Conservation (phyloP, 2,113 vertebrate genomes). For the Neogale vison region DNA sequence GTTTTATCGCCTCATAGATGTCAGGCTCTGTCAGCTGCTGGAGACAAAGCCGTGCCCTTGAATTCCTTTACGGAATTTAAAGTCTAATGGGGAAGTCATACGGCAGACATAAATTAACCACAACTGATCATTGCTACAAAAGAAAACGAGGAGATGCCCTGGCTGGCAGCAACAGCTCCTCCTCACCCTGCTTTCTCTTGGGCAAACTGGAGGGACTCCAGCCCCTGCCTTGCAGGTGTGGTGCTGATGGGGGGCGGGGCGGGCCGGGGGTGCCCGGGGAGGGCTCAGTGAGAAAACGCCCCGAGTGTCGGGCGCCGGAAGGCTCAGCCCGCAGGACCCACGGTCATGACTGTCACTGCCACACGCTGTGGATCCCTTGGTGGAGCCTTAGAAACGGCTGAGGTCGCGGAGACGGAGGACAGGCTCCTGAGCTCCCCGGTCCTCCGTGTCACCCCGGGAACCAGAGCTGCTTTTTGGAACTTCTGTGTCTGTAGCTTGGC, state of each 20-base stretch:
- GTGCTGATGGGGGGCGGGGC: neutral
- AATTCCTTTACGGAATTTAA: neutral
- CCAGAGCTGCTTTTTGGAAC: too few relatives aligned
- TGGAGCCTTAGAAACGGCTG: neutral
- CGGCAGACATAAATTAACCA: neutral
- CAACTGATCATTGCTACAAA: neutral
- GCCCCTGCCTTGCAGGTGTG: neutral
- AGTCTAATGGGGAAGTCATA: neutral
- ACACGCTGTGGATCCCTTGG: neutral
- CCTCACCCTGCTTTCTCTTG: neutral
- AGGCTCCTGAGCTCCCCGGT: neutral
- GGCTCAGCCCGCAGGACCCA: fast-evolving
- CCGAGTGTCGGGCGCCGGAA: neutral
- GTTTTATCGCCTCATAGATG: neutral
- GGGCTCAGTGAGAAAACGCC: neutral
- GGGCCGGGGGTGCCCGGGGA: too few relatives aligned
- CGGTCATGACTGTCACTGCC: fast-evolving
- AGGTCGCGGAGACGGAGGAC: neutral
- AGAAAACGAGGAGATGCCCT: too few relatives aligned
- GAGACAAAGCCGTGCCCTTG: neutral
- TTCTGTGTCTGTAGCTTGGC: neutral
- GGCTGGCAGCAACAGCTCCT: neutral
- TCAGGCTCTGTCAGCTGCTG: neutral
- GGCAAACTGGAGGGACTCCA: neutral
- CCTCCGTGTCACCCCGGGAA: neutral